Base-by-base conservation (phyloP, 2,797 vertebrate species). In the Lycodopsis pacificus region DNA sequence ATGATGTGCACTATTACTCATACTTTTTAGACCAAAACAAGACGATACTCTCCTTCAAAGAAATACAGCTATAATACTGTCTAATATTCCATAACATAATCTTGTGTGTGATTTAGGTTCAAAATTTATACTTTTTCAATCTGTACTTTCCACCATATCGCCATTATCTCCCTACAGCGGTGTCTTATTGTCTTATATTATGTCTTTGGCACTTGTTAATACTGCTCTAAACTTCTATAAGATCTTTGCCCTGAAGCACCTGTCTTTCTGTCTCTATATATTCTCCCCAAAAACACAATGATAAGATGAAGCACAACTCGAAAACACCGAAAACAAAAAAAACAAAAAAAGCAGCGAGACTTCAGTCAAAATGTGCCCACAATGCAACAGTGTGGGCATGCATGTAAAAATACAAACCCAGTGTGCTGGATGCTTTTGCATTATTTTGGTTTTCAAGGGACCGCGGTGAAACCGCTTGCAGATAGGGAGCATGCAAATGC, bases 381-480 rank as follows among this genome's bases (percentile, higher is more conserved):
- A 32, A 32, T 38, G 40, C 67, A 72, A 66, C 56, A 12, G 67
- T 76, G 54, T 56, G 34, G 27, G 54, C 36, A 51, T 40, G 25
- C 32, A 12, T 59, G 1, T 65, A 4, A 75, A 71, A 66, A 8
- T 7, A 32, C 67, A 44, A 49, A 61, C 5, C 34, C 30, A 32
- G 36, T 62, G 63, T 36, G n/a, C 36, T 75, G 57, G 38, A 62
- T 71, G 69, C 64, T 75, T 19, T 62, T 84, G 40, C 36, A 44
- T 54, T 72, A 42, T 77, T 84, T 73, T 83, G 66, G 54, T 76
- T 77, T 57, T 9, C 67, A 72, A 61, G 7, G 25, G 6, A 38
- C 69, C 5, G 15, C 86, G 76, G 80, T 58, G 11, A 78, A 77
- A 66, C 80, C 81, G 73, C 79, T 82, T 72, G 57, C 78, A 84